Conservation (phyloP, 2,888 invertebrate species). For the Liopterus haemorrhoidalis region DNA sequence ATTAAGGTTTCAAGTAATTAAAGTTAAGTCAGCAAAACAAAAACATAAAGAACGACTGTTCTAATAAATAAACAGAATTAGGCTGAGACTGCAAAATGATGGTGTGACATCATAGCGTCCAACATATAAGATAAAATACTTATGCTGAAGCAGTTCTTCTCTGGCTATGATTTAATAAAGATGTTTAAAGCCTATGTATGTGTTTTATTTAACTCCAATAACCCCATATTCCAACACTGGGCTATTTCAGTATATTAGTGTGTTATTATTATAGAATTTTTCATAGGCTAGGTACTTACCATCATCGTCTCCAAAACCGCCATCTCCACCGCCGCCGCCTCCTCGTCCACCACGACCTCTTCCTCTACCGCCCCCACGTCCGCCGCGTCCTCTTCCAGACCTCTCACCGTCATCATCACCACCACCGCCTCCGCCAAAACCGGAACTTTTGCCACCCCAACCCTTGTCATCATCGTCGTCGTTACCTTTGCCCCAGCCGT, state of each 20-base stretch:
- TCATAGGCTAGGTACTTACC: background rate
- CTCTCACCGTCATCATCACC: constrained; percentile 25
- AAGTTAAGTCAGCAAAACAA: no score
- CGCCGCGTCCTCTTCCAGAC: constrained; percentile 17
- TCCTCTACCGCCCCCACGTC: constrained; percentile 19
- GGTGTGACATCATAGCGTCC: no score
- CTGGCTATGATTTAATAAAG: no score
- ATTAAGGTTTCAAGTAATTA: no score
- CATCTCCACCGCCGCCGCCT: constrained; percentile 26
- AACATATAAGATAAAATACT: no score
- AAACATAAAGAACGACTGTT: no score
- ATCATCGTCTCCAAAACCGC: constrained; percentile 19
- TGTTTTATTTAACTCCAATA: no score
- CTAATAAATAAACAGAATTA: no score
- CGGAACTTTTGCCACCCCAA: constrained; percentile 17
- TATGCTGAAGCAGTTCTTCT: no score
- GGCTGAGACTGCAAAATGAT: no score
- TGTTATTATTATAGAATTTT: background rate
- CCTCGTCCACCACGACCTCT: constrained; percentile 27
- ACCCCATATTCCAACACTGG: no score
- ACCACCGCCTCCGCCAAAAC: constrained; percentile 27
- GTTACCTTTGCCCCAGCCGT: constrained; percentile 32
- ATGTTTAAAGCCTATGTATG: no score
- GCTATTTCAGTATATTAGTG: background rate
- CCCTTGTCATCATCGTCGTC: constrained; percentile 31